phyloP scores from a whole-genome alignment of 2,113 vertebrate species.

The Ranitomeya variabilis region DNA sequence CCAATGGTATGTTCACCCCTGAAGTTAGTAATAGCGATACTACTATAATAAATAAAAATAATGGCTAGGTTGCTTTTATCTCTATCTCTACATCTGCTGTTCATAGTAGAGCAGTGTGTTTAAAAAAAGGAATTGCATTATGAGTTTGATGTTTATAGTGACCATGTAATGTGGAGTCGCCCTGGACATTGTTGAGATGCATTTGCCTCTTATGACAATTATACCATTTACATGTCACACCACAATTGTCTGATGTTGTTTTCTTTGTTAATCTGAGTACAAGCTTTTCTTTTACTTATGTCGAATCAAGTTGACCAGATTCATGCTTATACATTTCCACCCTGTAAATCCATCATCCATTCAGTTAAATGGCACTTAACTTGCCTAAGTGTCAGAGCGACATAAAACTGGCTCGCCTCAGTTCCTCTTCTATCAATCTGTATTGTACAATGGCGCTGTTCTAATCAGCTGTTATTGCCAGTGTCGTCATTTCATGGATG shows the following conservation, averaged over 20 bases:
- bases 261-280: not conserved
- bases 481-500: slow-evolving; percentile 2
- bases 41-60: too few relatives aligned
- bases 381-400: slow-evolving; percentile 14
- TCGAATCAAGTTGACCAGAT: not conserved
- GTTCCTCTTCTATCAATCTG: not conserved
- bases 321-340: not conserved
- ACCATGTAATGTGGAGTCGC: not conserved
- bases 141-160: too few relatives aligned
- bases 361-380: not conserved
- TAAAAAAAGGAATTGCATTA: too few relatives aligned
- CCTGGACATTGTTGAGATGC: not conserved
- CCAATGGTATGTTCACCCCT: too few relatives aligned
- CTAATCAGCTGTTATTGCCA: slow-evolving; percentile 24
- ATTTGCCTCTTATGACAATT: not conserved
- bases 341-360: slow-evolving; percentile 20
- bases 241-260: not conserved
- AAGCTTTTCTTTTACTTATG: not conserved
- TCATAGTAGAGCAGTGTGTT: too few relatives aligned
- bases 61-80: too few relatives aligned
- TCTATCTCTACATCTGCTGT: too few relatives aligned
- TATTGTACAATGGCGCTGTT: not conserved
- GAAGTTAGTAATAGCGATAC: too few relatives aligned
- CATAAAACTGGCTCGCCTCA: not conserved
- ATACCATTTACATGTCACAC: not conserved